A percentile compares a stretch with the other conserved stretches of the same genome.
These are phyloP conservation scores for Leiothrix lutea DNA, from an alignment of 2,113 vertebrate species.

Conservation along the genomic window DNA sequence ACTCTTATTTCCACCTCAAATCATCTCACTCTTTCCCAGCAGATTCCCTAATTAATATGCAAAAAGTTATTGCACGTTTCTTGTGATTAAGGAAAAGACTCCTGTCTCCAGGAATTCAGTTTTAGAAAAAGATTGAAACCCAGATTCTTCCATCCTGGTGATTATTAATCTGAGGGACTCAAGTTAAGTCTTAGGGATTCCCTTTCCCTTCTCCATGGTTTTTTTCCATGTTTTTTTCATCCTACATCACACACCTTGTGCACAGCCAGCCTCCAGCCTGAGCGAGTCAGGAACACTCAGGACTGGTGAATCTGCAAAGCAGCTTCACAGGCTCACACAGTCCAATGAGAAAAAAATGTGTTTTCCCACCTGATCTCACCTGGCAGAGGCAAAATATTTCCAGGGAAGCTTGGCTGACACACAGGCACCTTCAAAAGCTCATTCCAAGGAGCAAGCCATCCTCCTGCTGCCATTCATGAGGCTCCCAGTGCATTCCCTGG, in stretches of 20 bases:
- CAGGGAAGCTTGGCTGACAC: neutral
- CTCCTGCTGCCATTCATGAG: neutral
- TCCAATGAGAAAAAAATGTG: neutral
- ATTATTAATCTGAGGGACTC: neutral
- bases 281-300: neutral
- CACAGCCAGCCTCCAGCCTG: neutral
- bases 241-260: neutral
- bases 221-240: neutral
- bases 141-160: neutral
- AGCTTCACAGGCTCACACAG: neutral
- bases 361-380: neutral
- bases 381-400: neutral
- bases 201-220: neutral
- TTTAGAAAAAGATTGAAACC: neutral
- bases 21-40: neutral
- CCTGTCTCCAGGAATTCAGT: neutral
- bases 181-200: neutral
- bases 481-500: neutral
- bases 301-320: neutral
- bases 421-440: neutral
- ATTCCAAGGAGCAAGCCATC: neutral
- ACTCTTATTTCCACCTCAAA: neutral
- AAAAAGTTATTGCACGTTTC: neutral
- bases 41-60: neutral
- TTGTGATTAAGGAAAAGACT: neutral